Conservation (phyloP, 2,888 invertebrate genomes). For the Caenorhabditis wallacei region DNA sequence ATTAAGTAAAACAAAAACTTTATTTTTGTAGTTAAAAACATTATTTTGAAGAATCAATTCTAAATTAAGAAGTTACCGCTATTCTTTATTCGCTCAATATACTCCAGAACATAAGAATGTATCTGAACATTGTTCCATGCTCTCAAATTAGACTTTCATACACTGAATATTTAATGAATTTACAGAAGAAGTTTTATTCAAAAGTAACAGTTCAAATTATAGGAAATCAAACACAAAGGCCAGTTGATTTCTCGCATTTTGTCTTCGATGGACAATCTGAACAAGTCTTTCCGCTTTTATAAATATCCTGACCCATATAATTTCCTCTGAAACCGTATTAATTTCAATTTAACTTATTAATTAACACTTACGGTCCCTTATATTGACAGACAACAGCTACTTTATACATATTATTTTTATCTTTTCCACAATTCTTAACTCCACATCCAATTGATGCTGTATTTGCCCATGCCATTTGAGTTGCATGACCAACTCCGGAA, state of each 20-base stretch:
- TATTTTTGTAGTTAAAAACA: too few relatives aligned
- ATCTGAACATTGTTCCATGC: too few relatives aligned
- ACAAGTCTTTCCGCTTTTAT: constrained; percentile 18
- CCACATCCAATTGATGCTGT: constrained; percentile 62
- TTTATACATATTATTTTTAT: constrained; percentile 17
- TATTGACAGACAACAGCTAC: constrained; percentile 35
- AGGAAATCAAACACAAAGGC: constrained; percentile 26
- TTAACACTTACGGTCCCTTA: constrained; percentile 21
- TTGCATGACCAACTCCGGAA: constrained; percentile 62
- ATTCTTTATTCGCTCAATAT: too few relatives aligned
- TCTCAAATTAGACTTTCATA: too few relatives aligned
- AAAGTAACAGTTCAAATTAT: too few relatives aligned
- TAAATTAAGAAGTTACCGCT: too few relatives aligned
- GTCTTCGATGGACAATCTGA: constrained; percentile 28
- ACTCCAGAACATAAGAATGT: too few relatives aligned
- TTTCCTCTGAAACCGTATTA: constrained; percentile 33
- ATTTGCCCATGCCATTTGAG: constrained; percentile 61
- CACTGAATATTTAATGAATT: too few relatives aligned
- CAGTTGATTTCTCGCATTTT: constrained; percentile 20
- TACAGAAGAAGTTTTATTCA: too few relatives aligned
- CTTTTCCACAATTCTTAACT: constrained; percentile 45
- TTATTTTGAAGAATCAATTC: too few relatives aligned
- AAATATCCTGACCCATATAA: constrained; percentile 23
- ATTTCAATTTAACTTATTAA: not conserved
- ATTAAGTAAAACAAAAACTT: too few relatives aligned